These are phyloP conservation scores for Virgularia gustaviana DNA, from an alignment of 92 coral and sea anemone species.

Conservation along the genomic window DNA sequence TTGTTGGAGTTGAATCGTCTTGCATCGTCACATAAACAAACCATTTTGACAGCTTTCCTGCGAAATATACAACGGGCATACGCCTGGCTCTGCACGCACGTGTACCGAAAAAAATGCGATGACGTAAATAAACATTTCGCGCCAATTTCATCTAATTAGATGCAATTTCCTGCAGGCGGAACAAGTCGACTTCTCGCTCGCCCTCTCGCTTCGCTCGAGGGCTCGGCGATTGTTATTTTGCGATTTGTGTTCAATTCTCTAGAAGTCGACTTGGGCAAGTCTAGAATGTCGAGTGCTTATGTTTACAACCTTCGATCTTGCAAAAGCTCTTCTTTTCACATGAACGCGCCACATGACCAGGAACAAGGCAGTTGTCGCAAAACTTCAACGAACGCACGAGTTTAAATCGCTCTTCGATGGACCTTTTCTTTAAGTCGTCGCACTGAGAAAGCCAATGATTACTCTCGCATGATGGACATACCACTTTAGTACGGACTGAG, in stretches of 20 bases:
- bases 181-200: no score
- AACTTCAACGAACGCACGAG: conserved; percentile 37
- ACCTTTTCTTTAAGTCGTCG: conserved; percentile 36
- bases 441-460: conserved; percentile 58
- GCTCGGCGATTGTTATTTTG: no score
- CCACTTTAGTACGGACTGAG: neutral
- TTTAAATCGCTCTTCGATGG: conserved; percentile 46
- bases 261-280: no score
- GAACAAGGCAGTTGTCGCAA: conserved; percentile 54
- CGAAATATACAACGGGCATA: conserved; percentile 3
- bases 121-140: conserved; percentile 6
- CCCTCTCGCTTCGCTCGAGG: no score
- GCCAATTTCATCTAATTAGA: no score
- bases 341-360: conserved; percentile 42
- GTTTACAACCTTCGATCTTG: conserved; percentile 54
- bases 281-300: conserved; percentile 59
- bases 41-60: neutral
- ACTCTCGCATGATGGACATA: neutral
- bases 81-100: conserved; percentile 10
- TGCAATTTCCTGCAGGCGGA: no score
- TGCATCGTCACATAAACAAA: neutral
- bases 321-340: conserved; percentile 60
- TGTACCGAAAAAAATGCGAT: neutral
- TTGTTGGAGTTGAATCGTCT: conserved; percentile 35
- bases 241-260: no score